Evolutionary conservation across 2,113 vertebrate species (phyloP).

Genomic region (Myxocyprinus asiaticus): DNA sequence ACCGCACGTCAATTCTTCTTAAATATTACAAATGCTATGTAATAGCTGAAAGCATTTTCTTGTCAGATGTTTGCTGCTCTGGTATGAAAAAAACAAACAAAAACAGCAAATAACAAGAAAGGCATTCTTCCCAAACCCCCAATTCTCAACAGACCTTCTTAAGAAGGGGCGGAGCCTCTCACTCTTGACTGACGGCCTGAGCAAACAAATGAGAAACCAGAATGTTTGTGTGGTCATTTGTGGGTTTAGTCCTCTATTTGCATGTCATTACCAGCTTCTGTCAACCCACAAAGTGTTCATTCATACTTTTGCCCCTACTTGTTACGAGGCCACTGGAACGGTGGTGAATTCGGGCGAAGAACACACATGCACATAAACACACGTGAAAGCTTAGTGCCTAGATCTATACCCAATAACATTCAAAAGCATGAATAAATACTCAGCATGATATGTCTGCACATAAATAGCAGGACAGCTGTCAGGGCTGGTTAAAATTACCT

Average conservation of each 20-base stretch:
- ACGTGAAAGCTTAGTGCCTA: neutral
- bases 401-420: constrained; percentile 20
- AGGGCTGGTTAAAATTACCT: constrained; percentile 40
- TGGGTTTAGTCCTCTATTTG: constrained; percentile 71
- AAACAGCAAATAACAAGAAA: constrained; percentile 37
- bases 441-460: neutral
- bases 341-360: constrained; percentile 28
- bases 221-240: constrained; percentile 76
- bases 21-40: constrained; percentile 1
- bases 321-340: neutral
- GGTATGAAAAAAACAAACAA: neutral
- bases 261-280: constrained; percentile 69
- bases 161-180: constrained; percentile 13
- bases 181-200: constrained; percentile 66
- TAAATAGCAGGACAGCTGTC: constrained; percentile 45
- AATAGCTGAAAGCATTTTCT: constrained; percentile 23
- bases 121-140: constrained; percentile 25
- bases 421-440: constrained; percentile 29
- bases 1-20: constrained; percentile 23
- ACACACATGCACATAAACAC: constrained; percentile 25
- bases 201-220: constrained; percentile 60
- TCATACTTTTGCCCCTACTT: constrained; percentile 58
- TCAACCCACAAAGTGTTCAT: constrained; percentile 68
- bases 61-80: neutral
- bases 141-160: constrained; percentile 33